A percentile compares a stretch with the other conserved stretches of the same genome.
Evolutionary conservation across 1,140 invertebrate species (phyloP).

Genomic region (Euura lappo): DNA sequence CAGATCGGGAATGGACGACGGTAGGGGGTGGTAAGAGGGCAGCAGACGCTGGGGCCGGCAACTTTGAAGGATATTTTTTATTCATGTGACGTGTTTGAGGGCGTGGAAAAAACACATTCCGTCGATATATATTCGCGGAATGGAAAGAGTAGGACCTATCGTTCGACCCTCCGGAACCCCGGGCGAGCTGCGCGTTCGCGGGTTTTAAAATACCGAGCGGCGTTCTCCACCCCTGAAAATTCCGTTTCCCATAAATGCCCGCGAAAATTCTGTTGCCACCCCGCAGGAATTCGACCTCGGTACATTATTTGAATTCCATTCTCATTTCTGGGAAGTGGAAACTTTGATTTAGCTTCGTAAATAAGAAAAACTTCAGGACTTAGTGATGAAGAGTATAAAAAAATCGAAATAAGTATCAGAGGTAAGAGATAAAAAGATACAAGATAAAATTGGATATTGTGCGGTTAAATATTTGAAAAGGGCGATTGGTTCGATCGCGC

Average conservation of each 20-base stretch:
- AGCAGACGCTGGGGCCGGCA: conserved; percentile 46
- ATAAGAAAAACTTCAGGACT: not conserved
- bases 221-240: not conserved
- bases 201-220: not conserved
- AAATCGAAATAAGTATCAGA: not conserved
- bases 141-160: conserved; percentile 1
- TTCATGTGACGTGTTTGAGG: conserved; percentile 58
- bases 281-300: too few species aligned
- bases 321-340: not conserved
- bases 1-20: not conserved
- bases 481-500: not conserved
- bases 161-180: not conserved
- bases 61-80: conserved; percentile 61
- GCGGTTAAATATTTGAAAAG: conserved; percentile 7
- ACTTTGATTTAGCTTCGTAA: not conserved
- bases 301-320: too few species aligned
- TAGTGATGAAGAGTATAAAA: too few species aligned
- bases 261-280: too few species aligned
- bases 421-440: not conserved
- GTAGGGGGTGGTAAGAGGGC: conserved; percentile 4
- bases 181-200: not conserved
- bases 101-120: conserved; percentile 58
- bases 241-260: not conserved
- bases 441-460: conserved; percentile 5
- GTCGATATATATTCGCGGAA: conserved; percentile 34